Conservation (phyloP, 2,113 vertebrate species). For the Phylloscopus whistleri region DNA sequence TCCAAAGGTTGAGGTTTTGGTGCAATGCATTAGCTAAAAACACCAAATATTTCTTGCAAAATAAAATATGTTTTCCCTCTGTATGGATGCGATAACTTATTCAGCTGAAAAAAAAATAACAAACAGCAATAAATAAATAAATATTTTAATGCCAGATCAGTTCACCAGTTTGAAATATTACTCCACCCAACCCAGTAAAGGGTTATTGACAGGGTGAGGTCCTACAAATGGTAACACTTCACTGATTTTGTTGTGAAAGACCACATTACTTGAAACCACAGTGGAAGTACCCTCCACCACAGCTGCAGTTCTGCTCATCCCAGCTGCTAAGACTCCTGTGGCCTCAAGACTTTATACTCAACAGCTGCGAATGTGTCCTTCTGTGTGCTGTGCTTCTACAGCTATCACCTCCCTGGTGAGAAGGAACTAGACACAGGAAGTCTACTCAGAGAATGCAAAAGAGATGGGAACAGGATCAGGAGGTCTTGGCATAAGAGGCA, state of each 20-base stretch:
- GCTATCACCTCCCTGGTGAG: not conserved
- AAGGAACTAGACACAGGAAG: not conserved
- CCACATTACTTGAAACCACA: not conserved
- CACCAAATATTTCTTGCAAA: not conserved
- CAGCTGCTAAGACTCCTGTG: not conserved
- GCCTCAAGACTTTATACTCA: not conserved
- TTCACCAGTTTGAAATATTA: not conserved
- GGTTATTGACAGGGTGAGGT: not conserved
- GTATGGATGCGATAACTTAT: not conserved
- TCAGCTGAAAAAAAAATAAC: not conserved
- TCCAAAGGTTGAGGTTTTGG: not conserved
- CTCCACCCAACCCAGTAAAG: rapidly evolving
- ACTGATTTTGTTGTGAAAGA: not conserved
- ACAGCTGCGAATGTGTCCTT: not conserved
- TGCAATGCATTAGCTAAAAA: not conserved
- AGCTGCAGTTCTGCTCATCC: not conserved
- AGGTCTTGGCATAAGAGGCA: not conserved
- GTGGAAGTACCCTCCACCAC: not conserved
- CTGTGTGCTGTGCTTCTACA: not conserved
- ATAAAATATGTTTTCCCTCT: not conserved
- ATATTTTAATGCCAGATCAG: not conserved
- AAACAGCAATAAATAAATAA: not conserved
- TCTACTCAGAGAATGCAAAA: not conserved
- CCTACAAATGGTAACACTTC: not conserved
- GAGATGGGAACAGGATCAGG: not conserved